Conservation (phyloP, 2,888 invertebrate species). For the Therioaphis trifolii region DNA sequence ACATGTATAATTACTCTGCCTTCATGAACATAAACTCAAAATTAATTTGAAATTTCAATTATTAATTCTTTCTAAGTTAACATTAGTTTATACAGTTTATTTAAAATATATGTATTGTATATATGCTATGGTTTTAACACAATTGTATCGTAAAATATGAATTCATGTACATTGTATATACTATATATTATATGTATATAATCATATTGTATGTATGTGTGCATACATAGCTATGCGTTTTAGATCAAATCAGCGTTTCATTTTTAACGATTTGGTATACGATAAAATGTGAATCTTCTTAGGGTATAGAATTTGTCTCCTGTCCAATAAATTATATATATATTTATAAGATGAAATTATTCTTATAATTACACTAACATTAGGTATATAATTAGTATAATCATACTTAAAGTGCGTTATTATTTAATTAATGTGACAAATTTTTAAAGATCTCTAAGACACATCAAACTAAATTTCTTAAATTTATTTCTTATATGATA, state of each 20-base stretch:
- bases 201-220: neutral
- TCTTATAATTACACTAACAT: too few species aligned
- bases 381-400: neutral
- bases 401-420: neutral
- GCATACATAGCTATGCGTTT: neutral
- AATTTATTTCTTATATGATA: neutral
- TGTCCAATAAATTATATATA: neutral
- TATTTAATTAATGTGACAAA: neutral
- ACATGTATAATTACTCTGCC: neutral
- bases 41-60: too few species aligned
- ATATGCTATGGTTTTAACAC: neutral
- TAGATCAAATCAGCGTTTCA: neutral
- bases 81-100: too few species aligned
- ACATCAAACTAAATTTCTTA: neutral
- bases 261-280: slow-evolving; percentile 13
- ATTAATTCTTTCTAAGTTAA: too few species aligned
- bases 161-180: too few species aligned
- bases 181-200: neutral
- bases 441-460: neutral
- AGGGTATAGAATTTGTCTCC: neutral
- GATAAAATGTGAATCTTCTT: neutral
- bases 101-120: neutral
- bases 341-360: too few species aligned
- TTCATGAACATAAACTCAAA: too few species aligned
- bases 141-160: neutral